These are phyloP conservation scores for Panopea generosa DNA, from an alignment of 2,888 invertebrate genomes.

Conservation along the genomic window DNA sequence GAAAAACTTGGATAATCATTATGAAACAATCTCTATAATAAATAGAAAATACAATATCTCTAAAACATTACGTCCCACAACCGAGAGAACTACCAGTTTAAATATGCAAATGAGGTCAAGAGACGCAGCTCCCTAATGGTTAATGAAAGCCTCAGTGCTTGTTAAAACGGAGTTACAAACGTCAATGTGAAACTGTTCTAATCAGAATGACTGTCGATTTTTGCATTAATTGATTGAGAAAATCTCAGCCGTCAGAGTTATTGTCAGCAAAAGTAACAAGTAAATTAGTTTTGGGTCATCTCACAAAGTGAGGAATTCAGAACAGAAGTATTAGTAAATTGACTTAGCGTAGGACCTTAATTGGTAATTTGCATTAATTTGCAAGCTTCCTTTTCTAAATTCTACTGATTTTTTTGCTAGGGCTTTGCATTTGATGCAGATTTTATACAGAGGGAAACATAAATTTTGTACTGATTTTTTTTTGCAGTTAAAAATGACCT, in stretches of 20 bases:
- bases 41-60: constrained; percentile 17
- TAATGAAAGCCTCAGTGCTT: constrained; percentile 51
- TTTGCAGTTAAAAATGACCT: too few species aligned
- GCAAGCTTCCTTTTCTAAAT: too few species aligned
- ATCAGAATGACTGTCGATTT: constrained; percentile 51
- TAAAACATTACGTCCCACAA: constrained; percentile 7
- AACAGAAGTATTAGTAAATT: constrained; percentile 68
- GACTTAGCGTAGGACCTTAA: constrained; percentile 64
- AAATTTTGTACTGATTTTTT: too few species aligned
- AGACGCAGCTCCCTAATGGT: constrained; percentile 37
- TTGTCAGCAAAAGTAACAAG: constrained; percentile 60
- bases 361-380: constrained; percentile 70
- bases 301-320: constrained; percentile 56
- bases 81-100: constrained; percentile 13
- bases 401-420: too few species aligned
- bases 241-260: constrained; percentile 57
- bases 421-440: too few species aligned
- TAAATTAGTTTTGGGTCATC: constrained; percentile 68
- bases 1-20: not conserved
- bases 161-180: constrained; percentile 60
- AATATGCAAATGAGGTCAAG: constrained; percentile 58
- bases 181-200: constrained; percentile 60
- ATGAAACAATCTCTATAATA: constrained; percentile 6
- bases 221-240: constrained; percentile 65
- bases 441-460: too few species aligned